Conservation (phyloP, 2,888 invertebrate genomes). For the Spilarctia lutea region DNA sequence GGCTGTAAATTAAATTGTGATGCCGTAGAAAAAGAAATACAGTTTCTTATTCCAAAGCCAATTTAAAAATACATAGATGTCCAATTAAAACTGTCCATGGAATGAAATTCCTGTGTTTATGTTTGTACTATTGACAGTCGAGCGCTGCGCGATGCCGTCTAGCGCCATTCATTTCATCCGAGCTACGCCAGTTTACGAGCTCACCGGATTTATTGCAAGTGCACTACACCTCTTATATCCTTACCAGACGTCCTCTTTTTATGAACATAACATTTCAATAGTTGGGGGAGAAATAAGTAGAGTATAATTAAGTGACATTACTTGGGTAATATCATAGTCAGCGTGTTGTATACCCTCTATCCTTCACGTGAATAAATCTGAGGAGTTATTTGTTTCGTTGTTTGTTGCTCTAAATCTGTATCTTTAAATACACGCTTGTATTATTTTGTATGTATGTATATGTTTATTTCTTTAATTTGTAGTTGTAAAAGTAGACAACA, state of each 20-base stretch:
- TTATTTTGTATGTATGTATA: background rate
- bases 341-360: conserved; percentile 14
- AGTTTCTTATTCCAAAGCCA: conserved; percentile 50
- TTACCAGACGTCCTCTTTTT: conserved; percentile 64
- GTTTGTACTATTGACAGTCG: conserved; percentile 61
- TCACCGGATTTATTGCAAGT: conserved; percentile 70
- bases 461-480: background rate
- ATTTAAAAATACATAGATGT: conserved; percentile 56
- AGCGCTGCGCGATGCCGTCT: conserved; percentile 51
- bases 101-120: conserved; percentile 59
- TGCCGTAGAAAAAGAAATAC: conserved; percentile 49
- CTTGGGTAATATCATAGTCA: conserved; percentile 5
- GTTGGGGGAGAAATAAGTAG: conserved; percentile 54
- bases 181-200: conserved; percentile 74
- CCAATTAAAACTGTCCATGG: conserved; percentile 70
- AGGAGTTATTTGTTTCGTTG: no score
- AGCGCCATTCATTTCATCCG: conserved; percentile 68
- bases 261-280: conserved; percentile 66
- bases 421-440: background rate
- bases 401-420: background rate
- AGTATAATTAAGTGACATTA: conserved; percentile 28
- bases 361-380: no score
- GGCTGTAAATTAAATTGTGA: conserved; percentile 46
- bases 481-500: background rate
- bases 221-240: conserved; percentile 72